Conservation (phyloP, 2,113 vertebrate species). For the Scolopax mira region DNA sequence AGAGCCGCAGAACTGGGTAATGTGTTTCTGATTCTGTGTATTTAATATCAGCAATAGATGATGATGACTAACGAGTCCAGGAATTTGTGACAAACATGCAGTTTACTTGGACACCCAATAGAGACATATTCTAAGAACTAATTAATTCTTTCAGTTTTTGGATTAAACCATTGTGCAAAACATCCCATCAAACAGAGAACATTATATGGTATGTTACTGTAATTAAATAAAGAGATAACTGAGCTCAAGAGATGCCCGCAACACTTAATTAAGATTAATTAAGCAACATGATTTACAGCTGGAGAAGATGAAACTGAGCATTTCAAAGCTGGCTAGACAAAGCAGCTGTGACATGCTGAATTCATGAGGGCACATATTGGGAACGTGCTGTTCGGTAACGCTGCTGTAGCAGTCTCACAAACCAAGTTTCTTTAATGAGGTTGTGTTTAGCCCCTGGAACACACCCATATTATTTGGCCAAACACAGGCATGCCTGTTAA, state of each 20-base stretch:
- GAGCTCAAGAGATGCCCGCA: conserved; percentile 36
- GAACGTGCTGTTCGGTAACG: not conserved
- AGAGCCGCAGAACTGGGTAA: not conserved
- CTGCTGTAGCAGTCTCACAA: not conserved
- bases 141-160: conserved; percentile 26
- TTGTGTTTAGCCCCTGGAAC: not conserved
- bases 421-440: not conserved
- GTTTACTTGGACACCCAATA: not conserved
- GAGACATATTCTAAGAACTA: not conserved
- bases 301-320: conserved; percentile 13
- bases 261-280: conserved; percentile 63
- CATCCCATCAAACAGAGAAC: conserved; percentile 5
- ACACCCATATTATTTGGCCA: not conserved
- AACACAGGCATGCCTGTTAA: not conserved
- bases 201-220: not conserved
- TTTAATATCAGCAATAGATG: not conserved
- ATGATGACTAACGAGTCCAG: not conserved
- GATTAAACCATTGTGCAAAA: conserved; percentile 28
- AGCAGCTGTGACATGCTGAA: not conserved
- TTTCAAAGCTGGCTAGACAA: not conserved
- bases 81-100: not conserved
- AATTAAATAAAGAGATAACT: conserved; percentile 49
- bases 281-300: conserved; percentile 42
- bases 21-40: not conserved
- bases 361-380: not conserved